Percentiles rank a stretch among this genome's conserved stretches.
These are phyloP conservation scores for Microcebus murinus DNA, from an alignment of 2,113 vertebrate species.

Conservation along the genomic window DNA sequence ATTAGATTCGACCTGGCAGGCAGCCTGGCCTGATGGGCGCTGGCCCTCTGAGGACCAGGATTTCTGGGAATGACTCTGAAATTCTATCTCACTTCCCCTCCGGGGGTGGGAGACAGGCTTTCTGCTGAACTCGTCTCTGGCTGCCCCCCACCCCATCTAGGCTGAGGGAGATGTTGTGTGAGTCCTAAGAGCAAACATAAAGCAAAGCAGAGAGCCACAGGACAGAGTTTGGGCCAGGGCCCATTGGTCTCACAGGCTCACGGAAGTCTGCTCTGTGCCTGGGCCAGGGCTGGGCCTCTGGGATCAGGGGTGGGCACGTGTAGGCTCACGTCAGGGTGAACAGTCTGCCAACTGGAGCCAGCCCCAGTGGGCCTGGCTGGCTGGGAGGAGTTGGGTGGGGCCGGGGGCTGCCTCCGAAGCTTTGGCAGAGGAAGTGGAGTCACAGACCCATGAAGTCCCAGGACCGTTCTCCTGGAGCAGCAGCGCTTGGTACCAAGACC, in stretches of 20 bases:
- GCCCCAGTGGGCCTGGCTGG: neutral
- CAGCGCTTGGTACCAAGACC: rapidly evolving
- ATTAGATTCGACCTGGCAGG: constrained; percentile 21
- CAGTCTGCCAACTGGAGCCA: neutral
- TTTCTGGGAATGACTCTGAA: constrained; percentile 31
- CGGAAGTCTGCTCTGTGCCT: neutral
- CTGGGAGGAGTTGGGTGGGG: neutral
- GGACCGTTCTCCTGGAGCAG: neutral
- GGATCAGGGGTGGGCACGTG: neutral
- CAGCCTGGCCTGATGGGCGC: constrained; percentile 42
- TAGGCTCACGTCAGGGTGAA: neutral
- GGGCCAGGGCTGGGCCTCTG: neutral
- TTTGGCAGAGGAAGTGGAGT: rapidly evolving
- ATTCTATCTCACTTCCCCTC: neutral
- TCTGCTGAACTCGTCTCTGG: neutral
- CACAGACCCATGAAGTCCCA: too few species aligned
- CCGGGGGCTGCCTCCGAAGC: too few species aligned
- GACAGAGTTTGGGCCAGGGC: neutral
- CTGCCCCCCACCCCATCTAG: rapidly evolving
- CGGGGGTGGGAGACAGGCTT: neutral
- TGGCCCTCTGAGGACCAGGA: neutral
- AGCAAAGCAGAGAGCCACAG: neutral
- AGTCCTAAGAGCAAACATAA: neutral
- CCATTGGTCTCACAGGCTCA: rapidly evolving
- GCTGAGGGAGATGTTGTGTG: rapidly evolving